Conservation (phyloP, 2,888 invertebrate genomes). For the Andrena bucephala region DNA sequence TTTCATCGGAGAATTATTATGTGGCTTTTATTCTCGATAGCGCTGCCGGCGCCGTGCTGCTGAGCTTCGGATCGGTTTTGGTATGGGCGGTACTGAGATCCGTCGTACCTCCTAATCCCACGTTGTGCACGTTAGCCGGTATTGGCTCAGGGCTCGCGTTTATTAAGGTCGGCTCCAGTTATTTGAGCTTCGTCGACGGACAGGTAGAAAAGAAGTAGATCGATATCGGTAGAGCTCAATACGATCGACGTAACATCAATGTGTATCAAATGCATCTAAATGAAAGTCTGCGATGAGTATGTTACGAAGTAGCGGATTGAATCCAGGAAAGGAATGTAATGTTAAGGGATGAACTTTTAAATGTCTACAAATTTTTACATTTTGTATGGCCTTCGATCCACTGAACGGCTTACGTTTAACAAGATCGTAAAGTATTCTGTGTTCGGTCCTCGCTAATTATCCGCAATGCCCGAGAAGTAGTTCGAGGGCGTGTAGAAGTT, state of each 20-base stretch:
- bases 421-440: constrained; percentile 2
- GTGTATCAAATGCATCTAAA: constrained; percentile 37
- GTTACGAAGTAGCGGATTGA: constrained; percentile 26
- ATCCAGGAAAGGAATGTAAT: constrained; percentile 12
- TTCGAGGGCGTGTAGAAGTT: not conserved
- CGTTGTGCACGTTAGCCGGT: constrained; percentile 89
- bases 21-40: constrained; percentile 80
- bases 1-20: not conserved
- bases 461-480: not conserved
- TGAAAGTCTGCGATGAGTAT: constrained; percentile 41
- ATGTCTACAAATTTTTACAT: constrained; percentile 51
- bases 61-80: constrained; percentile 95
- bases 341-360: constrained; percentile 26
- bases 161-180: constrained; percentile 88
- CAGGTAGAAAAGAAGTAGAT: constrained; percentile 86
- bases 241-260: constrained; percentile 26
- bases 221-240: not conserved
- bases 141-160: constrained; percentile 90
- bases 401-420: constrained; percentile 12
- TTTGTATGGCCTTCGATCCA: constrained; percentile 45
- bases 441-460: constrained; percentile 17
- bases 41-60: constrained; percentile 90
- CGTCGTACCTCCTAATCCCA: constrained; percentile 90
- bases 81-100: constrained; percentile 95
- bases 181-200: constrained; percentile 88